phyloP scores from a whole-genome alignment of 53 echinoderm and acorn worm species.

The Luidia sarsii region DNA sequence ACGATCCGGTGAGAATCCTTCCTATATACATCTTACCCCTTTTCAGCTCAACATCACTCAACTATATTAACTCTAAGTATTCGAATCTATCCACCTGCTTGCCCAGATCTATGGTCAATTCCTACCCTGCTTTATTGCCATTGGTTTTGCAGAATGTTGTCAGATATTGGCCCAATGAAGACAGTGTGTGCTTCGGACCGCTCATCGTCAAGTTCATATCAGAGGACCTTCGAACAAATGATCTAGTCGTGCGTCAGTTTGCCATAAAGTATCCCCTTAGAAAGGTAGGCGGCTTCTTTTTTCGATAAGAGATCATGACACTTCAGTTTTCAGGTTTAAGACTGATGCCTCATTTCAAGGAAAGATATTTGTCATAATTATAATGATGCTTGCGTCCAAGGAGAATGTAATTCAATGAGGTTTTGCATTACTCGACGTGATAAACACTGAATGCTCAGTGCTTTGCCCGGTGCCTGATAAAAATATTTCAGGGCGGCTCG shows the following conservation, averaged over 20 bases:
- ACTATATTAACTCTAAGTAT: too few species aligned
- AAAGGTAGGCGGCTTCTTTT: constrained; percentile 8
- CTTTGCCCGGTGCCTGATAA: not conserved
- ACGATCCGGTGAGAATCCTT: constrained; percentile 58
- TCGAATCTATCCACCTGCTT: too few species aligned
- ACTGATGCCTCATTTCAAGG: too few species aligned
- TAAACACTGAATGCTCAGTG: too few species aligned
- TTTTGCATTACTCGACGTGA: too few species aligned
- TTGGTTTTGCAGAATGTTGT: constrained; percentile 30
- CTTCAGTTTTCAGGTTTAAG: too few species aligned
- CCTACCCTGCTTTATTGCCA: not conserved
- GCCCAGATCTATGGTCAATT: not conserved
- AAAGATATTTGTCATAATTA: not conserved
- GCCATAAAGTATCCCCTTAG: constrained; percentile 8
- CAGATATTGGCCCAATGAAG: constrained; percentile 53
- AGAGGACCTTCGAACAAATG: constrained; percentile 3
- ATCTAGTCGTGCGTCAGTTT: constrained; percentile 23
- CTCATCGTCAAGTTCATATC: constrained; percentile 25
- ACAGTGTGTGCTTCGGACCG: constrained; percentile 1
- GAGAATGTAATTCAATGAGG: not conserved
- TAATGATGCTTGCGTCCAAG: not conserved
- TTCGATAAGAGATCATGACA: too few species aligned
- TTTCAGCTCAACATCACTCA: too few species aligned
- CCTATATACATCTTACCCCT: too few species aligned
- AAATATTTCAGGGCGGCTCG: not conserved